These are phyloP conservation scores for Dendronephthya gigantea DNA, from an alignment of 64 coral and sea anemone genomes.

Conservation along the genomic window DNA sequence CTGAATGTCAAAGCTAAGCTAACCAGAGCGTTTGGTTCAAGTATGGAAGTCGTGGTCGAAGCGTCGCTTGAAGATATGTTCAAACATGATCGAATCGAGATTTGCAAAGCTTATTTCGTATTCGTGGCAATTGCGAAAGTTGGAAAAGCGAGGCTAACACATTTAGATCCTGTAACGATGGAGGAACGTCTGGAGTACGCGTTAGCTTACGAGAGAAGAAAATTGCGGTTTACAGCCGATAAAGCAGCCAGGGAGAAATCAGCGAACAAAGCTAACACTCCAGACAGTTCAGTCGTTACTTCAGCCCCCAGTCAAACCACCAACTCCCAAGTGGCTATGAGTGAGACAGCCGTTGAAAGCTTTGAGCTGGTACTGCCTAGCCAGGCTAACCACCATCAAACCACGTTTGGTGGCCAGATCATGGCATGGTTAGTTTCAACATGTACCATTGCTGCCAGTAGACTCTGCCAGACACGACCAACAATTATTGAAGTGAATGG, in stretches of 20 bases:
- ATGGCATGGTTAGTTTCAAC: conserved; percentile 64
- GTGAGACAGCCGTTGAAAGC: conserved; percentile 35
- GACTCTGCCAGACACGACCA: conserved; percentile 44
- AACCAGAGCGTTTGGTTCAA: conserved; percentile 61
- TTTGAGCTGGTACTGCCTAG: conserved; percentile 58
- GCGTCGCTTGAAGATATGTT: conserved; percentile 47
- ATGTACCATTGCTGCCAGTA: conserved; percentile 50
- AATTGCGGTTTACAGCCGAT: conserved; percentile 44
- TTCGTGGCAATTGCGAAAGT: conserved; percentile 43
- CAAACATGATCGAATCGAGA: not conserved
- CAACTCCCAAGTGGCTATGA: not conserved
- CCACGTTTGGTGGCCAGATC: conserved; percentile 67
- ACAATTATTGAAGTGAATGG: conserved; percentile 43
- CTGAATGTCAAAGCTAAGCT: conserved; percentile 47
- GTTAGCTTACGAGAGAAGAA: conserved; percentile 53
- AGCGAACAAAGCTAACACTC: not conserved
- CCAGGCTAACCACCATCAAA: conserved; percentile 64
- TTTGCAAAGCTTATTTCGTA: conserved; percentile 51
- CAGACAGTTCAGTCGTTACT: not conserved
- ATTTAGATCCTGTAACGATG: conserved; percentile 41
- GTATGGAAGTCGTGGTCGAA: conserved; percentile 57
- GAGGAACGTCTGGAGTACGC: conserved; percentile 53
- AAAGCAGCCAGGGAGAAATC: conserved; percentile 30
- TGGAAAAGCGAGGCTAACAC: conserved; percentile 36
- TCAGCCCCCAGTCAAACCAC: not conserved